Evolutionary conservation across 2,888 invertebrate genomes (phyloP), one percentile per base, ranked within the genome.

Genomic region (Oscheius onirici): DNA sequence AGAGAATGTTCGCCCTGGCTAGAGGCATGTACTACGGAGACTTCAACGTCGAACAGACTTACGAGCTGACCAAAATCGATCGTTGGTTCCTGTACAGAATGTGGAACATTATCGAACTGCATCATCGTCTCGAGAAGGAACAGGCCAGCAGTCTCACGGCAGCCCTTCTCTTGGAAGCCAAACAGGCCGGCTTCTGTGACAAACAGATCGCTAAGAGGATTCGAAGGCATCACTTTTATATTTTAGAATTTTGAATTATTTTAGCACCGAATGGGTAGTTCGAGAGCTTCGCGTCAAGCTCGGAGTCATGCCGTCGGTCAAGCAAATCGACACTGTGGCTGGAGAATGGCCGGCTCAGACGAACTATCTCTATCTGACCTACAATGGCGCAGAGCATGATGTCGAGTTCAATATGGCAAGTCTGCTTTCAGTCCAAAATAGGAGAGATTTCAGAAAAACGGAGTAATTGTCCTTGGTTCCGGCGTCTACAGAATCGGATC

Each of bases 311-410:
- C 96, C 96, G 0, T 93, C 91, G 87, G 94, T 97, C 0, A 97
- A 97, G 89, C 95, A 96, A 90, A 97, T 99, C 78, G 97, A 99
- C 89, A 99, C 97, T 0, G 97, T 99, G 3, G 97, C 99, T 46
- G 99, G 97, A 0, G 99, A 99, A 89, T 99, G 97, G 96, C 99
- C 99, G 0, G 97, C 97, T 0, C 91, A 92, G 41, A 99, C 99
- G 0, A 99, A 99, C 89, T 99, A 99, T 88, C 91, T 99, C n/a
- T 99, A 97, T 87, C 88, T 97, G 34, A 99, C 99, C 0, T 99
- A 99, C 88, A 97, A 95, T 88, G 97, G 93, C 0, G 66, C 60
- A 15, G 90, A 91, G 40, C 93, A 95, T 88, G 96, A 97, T 87
- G 88, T 96, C 52, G 80, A 75, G 6, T 82, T 83, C 73, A 75